These are phyloP conservation scores for Orius insidiosus DNA, from an alignment of 1,140 invertebrate genomes.

Conservation along the genomic window DNA sequence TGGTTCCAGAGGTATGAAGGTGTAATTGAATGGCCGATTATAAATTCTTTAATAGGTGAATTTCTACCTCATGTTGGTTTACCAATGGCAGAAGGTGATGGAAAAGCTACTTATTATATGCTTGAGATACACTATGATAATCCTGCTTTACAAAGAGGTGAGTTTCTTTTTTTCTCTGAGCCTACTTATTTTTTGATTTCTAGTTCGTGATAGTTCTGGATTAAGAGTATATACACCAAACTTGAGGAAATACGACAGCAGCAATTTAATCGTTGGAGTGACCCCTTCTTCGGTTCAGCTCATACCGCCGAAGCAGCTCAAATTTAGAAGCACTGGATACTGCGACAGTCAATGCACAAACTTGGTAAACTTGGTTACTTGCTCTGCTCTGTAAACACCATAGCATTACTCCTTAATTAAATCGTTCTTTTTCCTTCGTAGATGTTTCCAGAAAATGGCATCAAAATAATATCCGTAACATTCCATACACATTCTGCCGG, in stretches of 20 bases:
- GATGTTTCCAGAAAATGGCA: conserved; percentile 57
- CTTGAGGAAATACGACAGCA: conserved; percentile 54
- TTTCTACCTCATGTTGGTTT: conserved; percentile 67
- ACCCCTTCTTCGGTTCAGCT: conserved; percentile 61
- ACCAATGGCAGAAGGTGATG: conserved; percentile 50
- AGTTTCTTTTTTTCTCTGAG: conserved; percentile 15
- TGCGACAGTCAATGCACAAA: conserved; percentile 64
- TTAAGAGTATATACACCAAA: conserved; percentile 56
- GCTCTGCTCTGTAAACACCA: not conserved
- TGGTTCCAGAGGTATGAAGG: conserved; percentile 49
- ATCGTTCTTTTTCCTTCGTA: conserved; percentile 23
- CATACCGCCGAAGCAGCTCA: conserved; percentile 53
- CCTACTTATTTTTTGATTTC: conserved; percentile 13
- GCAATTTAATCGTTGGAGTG: conserved; percentile 63
- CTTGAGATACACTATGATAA: conserved; percentile 79
- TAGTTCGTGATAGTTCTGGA: conserved; percentile 60
- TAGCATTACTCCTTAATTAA: not conserved
- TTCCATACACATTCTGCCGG: conserved; percentile 65
- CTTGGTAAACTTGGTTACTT: conserved; percentile 40
- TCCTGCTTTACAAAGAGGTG: conserved; percentile 41
- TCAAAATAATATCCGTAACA: conserved; percentile 61
- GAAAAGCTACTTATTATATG: conserved; percentile 61
- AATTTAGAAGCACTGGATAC: conserved; percentile 58
- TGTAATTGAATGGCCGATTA: no score
- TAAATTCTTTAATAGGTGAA: conserved; percentile 37